Evolutionary conservation across 1,140 invertebrate genomes (phyloP), one percentile per base, ranked within the genome.

Genomic region (Dendroctonus valens): DNA sequence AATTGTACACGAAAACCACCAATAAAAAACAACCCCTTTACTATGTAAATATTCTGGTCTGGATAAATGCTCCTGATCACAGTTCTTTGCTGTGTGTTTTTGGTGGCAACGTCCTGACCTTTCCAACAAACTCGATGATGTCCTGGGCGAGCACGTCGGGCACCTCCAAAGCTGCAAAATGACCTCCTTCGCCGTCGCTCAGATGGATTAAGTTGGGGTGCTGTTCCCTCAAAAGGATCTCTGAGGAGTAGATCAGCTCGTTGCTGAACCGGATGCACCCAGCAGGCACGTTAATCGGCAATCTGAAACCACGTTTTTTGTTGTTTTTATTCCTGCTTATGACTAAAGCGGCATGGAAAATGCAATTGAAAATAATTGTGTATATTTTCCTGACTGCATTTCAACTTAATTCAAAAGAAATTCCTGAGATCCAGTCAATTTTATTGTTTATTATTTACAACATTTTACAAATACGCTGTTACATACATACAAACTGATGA

Each of bases 131-230:
- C 38, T 59, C 59, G 15, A 39, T 72, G 41, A 76, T 67, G 64
- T 94, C 91, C 8, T 87, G 81, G 6, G 87, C 84, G 0, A 94
- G 69, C 6, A 85, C 71, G 70, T 87, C 72, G 0, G 93, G 93
- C 49, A 88, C 84, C 76, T 96, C 90, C 63, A 95, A 84, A 0
- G 90, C 92, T 2, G 89, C 88, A 75, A 95, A 96, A 79, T 96
- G 93, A 5, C 94, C 94, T 2, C 55, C 69, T 6, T 65, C 42
- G 39, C 83, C 69, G 48, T 87, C 80, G 0, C 81, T 88, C 3
- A 83, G 82, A 50, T 87, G 84, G 5, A 90, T 79, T 6, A 91
- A 69, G 72, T 91, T 89, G 0, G 69, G 72, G 72, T 81, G 90
- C 69, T 83, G 86, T 2, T 83, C 77, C 49, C 79, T 78, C 3